These are phyloP conservation scores for Centropus bengalensis DNA, from an alignment of 2,113 vertebrate species.

Conservation along the genomic window DNA sequence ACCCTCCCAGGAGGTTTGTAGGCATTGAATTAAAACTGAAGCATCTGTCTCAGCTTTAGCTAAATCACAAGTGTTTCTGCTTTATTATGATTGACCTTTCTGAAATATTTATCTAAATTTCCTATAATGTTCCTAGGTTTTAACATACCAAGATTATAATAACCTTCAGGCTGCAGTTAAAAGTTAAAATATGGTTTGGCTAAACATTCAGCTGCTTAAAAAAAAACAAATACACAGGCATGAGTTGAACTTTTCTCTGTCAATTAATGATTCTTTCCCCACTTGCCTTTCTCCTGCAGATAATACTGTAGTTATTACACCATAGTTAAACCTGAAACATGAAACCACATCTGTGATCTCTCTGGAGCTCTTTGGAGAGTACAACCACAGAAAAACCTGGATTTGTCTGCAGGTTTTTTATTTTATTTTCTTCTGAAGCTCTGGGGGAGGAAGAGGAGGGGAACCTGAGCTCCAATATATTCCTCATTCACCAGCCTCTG, in stretches of 20 bases:
- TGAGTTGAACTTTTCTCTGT: conserved; percentile 25
- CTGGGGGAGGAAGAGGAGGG: background rate
- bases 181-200: conserved; percentile 1
- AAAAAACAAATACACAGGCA: background rate
- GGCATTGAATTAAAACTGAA: background rate
- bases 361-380: conserved; percentile 56
- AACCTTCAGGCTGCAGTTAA: background rate
- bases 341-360: conserved; percentile 67
- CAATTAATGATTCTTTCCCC: conserved; percentile 59
- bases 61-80: background rate
- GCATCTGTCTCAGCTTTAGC: background rate
- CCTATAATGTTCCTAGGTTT: background rate
- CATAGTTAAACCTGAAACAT: conserved; percentile 67
- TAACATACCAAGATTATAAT: background rate
- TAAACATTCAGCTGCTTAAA: conserved; percentile 12
- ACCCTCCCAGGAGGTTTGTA: background rate
- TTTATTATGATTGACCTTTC: background rate
- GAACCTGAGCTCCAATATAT: conserved; percentile 47
- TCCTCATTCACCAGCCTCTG: conserved; percentile 47
- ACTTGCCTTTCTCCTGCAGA: conserved; percentile 39
- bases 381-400: conserved; percentile 21
- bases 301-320: conserved; percentile 52
- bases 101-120: background rate
- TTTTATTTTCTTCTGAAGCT: conserved; percentile 57
- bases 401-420: conserved; percentile 63